Conservation (phyloP, 1,140 invertebrate genomes). For the Drosophila ercepeae region DNA sequence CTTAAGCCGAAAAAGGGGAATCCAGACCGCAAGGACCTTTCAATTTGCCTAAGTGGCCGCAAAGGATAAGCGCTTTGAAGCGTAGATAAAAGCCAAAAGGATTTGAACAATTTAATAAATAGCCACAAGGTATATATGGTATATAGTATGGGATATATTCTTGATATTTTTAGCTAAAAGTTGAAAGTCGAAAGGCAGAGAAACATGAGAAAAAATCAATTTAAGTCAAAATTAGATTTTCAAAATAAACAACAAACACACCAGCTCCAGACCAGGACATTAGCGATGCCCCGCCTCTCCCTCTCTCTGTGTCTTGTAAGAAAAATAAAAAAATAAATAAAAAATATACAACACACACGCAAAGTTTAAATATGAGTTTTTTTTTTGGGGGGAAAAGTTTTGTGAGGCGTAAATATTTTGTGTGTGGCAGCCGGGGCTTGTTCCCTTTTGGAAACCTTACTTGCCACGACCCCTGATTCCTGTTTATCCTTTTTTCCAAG, state of each 20-base stretch:
- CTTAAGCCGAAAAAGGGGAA: not conserved
- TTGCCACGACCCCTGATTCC: not conserved
- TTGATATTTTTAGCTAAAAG: too few species aligned
- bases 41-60: conserved; percentile 60
- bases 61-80: conserved; percentile 40
- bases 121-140: not conserved
- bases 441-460: not conserved
- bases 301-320: too few species aligned
- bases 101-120: conserved; percentile 50
- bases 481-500: conserved; percentile 74
- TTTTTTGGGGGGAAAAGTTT: conserved; percentile 66
- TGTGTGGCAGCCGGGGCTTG: conserved; percentile 57
- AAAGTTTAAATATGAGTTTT: conserved; percentile 79
- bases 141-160: too few species aligned
- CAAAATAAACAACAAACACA: conserved; percentile 67
- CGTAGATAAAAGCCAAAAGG: conserved; percentile 35
- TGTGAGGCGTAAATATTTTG: conserved; percentile 78
- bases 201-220: conserved; percentile 62
- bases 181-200: too few species aligned
- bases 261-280: conserved; percentile 21
- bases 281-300: conserved; percentile 17
- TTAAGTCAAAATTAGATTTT: conserved; percentile 79
- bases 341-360: conserved; percentile 29
- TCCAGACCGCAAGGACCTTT: conserved; percentile 33
- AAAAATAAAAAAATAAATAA: not conserved